Percentiles rank a stretch among this genome's conserved stretches.
Conservation (phyloP, 2,888 invertebrate genomes). For the Torymus texanus region DNA sequence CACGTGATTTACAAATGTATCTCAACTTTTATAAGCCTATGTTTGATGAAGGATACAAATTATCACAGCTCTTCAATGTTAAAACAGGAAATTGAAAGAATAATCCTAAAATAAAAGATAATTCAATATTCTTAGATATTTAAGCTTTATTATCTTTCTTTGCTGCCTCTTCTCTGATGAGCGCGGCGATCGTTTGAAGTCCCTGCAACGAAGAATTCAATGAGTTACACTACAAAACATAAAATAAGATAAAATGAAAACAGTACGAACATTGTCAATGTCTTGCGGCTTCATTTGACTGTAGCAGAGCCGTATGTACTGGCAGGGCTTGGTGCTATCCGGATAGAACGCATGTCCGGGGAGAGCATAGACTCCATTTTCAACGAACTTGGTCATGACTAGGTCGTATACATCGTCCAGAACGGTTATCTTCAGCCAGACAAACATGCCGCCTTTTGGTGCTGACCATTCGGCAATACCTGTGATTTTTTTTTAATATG, state of each 20-base stretch:
- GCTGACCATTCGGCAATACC: constrained; percentile 81
- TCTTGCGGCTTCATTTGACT: constrained; percentile 81
- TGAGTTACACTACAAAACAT: no score
- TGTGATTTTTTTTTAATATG: neutral
- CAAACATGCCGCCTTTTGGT: constrained; percentile 87
- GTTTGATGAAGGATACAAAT: no score
- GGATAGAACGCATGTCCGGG: constrained; percentile 85
- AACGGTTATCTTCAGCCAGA: constrained; percentile 83
- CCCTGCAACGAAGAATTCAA: no score
- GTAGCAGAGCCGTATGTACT: constrained; percentile 83
- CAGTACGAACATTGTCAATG: constrained; percentile 77
- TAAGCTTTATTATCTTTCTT: no score
- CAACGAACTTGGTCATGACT: constrained; percentile 79
- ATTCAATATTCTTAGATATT: no score
- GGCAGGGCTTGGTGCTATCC: constrained; percentile 78
- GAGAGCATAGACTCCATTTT: constrained; percentile 81
- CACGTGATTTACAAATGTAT: no score
- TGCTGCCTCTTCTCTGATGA: no score
- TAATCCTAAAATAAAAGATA: no score
- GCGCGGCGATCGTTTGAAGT: no score
- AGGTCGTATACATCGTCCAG: constrained; percentile 83
- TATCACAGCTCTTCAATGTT: no score
- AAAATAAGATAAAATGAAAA: constrained; percentile 5
- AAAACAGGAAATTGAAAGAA: no score
- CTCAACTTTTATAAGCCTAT: no score